Evolutionary conservation across 2,888 invertebrate species (phyloP), one percentile per base, ranked within the genome.

Genomic region (Pachymerium ferrugineum): DNA sequence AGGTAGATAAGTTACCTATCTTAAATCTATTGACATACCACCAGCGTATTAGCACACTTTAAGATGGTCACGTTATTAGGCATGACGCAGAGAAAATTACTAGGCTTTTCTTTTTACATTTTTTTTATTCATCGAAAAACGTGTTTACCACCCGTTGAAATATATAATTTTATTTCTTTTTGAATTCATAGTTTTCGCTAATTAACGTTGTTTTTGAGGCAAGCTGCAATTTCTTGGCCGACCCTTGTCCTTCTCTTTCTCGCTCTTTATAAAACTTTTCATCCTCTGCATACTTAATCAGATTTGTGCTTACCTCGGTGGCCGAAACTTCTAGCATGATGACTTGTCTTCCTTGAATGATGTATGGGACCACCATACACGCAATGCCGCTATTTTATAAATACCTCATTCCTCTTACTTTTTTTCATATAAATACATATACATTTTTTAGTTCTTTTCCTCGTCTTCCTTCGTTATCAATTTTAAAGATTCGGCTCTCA

Each of bases 231-330:
- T 62, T 62, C 62, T 22, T 62, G 62, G 25, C 62, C 62, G 62
- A 62, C 62, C 62, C 62, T 62, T 62, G 62, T 62, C 62, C 62
- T 62, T 62, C 28, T 28, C 28, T 62, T 62, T 62, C 62, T 62
- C 62, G 62, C 28, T 62, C n/a, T n/a, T n/a, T n/a, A n/a, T n/a
- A n/a, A n/a, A n/a, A n/a, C n/a, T 62, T 28, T 28, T 62, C 62
- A 25, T 62, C n/a, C 62, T 25, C n/a, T 62, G 62, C 62, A 62
- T 62, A 62, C 62, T 62, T 22, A 62, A 62, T 62, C 62, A 62
- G 62, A 12, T 62, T 62, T 28, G 62, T 62, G 62, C 62, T 62
- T 62, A 62, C 62, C 62, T 62, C 62, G 62, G 62, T 62, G 62
- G 62, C 62, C 62, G 28, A 62, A 62, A 28, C 28, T 62, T 62